Conservation (phyloP, 2,888 invertebrate species). For the Aphrophora alni region DNA sequence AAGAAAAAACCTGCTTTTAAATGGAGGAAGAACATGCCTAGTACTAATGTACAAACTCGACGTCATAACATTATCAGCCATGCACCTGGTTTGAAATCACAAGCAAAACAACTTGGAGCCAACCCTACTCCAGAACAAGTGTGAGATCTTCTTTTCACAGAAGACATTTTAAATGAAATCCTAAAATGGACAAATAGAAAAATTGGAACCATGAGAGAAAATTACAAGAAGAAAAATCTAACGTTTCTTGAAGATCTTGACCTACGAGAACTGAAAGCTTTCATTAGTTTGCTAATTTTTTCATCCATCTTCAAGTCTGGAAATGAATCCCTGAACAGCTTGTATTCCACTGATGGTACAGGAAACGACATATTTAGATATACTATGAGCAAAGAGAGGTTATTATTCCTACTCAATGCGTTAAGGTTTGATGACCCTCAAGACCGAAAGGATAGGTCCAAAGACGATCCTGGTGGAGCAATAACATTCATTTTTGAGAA, state of each 20-base stretch:
- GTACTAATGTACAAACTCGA: neutral
- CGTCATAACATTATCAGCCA: neutral
- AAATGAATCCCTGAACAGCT: neutral
- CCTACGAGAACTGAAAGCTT: slow-evolving; percentile 14
- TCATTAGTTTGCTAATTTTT: slow-evolving; percentile 25
- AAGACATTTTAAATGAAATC: neutral
- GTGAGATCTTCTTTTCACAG: too few species aligned
- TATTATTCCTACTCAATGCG: neutral
- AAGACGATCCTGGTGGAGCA: neutral
- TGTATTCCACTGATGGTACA: slow-evolving; percentile 27
- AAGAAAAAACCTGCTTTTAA: slow-evolving; percentile 8
- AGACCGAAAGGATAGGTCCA: neutral
- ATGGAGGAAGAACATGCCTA: slow-evolving; percentile 10
- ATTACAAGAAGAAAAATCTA: too few species aligned
- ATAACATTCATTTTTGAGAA: neutral
- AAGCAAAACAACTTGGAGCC: slow-evolving; percentile 2
- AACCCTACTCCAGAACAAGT: neutral
- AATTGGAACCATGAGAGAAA: neutral
- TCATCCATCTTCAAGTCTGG: slow-evolving; percentile 18
- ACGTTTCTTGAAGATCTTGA: too few species aligned
- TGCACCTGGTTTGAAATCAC: neutral
- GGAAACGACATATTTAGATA: slow-evolving; percentile 17
- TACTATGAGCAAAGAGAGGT: slow-evolving; percentile 23
- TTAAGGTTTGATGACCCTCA: slow-evolving; percentile 21
- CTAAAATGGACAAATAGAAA: slow-evolving; percentile 16